Evolutionary conservation across 2,888 invertebrate genomes (phyloP), one percentile per base, ranked within the genome.

Genomic region (Eulithis testata): DNA sequence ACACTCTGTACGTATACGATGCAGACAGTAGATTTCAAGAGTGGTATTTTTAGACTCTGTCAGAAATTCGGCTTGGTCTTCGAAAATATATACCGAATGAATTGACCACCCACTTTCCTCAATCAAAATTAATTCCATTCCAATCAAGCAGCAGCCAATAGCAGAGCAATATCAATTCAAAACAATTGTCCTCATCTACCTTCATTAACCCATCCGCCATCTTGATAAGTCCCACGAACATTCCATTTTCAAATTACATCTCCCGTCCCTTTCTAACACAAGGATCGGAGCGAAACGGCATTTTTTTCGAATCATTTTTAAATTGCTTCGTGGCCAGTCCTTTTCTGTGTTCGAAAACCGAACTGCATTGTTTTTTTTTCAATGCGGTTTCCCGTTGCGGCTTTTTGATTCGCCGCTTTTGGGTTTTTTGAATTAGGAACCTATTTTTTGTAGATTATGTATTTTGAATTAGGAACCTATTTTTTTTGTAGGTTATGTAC

Each of bases 141-240:
- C 65, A 73, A 75, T 73, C 73, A 66, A 67, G 50, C 49, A 51
- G 11, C 53, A 55, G 56, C 74, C 71, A 76, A 74, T 72, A 53
- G 65, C 49, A 63, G 58, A 70, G 73, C 73, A 70, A 74, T 75
- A 73, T 72, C 68, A 76, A 76, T 77, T 69, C 70, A 27, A 69
- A 73, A 74, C 77, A 77, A 76, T 77, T 76, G 73, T 71, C 60
- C 73, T 74, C 76, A 77, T 77, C 74, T 73, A 67, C 63, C 66
- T 70, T 75, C 73, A 76, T 77, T 77, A 75, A 74, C 66, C 59
- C 57, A 57, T 60, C 75, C 70, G 78, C 76, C 78, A 78, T 78
- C 74, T 78, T 78, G 72, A 64, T 66, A 66, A 58, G 71, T 69
- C 71, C 73, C 71, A 73, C 72, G 72, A 63, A 69, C 75, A 74